Conservation (phyloP, 2,888 invertebrate species). For the Aproaerema taeniolella region DNA sequence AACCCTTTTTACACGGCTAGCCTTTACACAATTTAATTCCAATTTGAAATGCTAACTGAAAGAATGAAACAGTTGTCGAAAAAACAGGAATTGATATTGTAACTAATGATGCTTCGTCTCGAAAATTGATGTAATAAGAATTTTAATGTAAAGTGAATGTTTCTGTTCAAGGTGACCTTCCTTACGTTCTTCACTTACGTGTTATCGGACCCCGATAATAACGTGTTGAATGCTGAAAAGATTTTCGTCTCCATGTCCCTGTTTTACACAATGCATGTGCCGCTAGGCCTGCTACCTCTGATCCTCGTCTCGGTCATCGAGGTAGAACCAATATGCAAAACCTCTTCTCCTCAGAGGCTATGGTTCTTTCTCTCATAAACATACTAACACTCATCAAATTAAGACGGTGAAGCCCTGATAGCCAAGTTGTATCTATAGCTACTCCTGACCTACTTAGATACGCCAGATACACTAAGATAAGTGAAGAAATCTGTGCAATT, state of each 20-base stretch:
- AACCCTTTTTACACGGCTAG: no score
- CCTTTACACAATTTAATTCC: no score
- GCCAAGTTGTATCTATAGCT: constrained; percentile 15
- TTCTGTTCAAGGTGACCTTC: constrained; percentile 83
- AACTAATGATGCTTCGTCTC: no score
- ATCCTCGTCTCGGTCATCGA: constrained; percentile 85
- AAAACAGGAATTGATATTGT: not conserved
- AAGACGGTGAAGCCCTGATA: not conserved
- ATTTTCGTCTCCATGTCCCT: constrained; percentile 92
- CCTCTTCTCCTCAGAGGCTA: constrained; percentile 36
- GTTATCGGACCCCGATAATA: constrained; percentile 79
- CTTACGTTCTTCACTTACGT: constrained; percentile 91
- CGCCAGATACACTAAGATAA: not conserved
- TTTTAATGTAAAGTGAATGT: constrained; percentile 3
- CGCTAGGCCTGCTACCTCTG: constrained; percentile 88
- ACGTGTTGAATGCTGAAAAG: constrained; percentile 87
- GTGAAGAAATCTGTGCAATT: not conserved
- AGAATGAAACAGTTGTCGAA: no score
- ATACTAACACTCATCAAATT: constrained; percentile 42
- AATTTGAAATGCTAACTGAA: no score
- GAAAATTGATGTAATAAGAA: no score
- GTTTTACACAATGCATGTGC: constrained; percentile 92
- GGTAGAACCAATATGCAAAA: constrained; percentile 71
- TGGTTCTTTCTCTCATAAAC: constrained; percentile 48
- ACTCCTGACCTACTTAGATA: constrained; percentile 6